Percentiles rank a stretch among this genome's conserved stretches.
Conservation (phyloP, 2,797 vertebrate species). For the Psittacula derbiana region DNA sequence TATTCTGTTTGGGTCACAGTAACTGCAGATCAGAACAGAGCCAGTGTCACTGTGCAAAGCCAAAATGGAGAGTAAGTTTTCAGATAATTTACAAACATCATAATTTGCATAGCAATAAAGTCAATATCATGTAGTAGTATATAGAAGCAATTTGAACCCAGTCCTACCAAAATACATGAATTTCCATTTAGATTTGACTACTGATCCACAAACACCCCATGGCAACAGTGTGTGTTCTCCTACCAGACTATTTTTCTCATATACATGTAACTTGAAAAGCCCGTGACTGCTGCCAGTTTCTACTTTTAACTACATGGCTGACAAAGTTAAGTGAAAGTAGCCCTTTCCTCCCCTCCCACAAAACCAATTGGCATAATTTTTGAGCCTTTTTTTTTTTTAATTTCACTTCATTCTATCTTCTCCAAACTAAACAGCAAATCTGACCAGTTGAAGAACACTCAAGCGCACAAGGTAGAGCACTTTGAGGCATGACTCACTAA, state of each 20-base stretch:
- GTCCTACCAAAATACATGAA: background rate
- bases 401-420: background rate
- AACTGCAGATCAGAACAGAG: background rate
- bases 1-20: background rate
- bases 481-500: background rate
- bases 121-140: background rate
- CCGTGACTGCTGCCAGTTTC: background rate
- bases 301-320: background rate
- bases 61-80: background rate
- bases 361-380: background rate
- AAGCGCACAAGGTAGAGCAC: background rate
- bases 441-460: background rate
- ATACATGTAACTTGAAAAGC: background rate
- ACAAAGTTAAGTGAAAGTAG: background rate
- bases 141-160: background rate
- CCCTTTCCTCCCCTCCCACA: background rate
- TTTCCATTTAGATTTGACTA: background rate
- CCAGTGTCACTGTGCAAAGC: background rate
- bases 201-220: background rate
- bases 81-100: background rate
- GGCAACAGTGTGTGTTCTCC: background rate
- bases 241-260: background rate
- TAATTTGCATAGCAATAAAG: background rate
- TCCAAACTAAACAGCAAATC: background rate
- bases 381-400: background rate